Evolutionary conservation across 1,140 invertebrate genomes (phyloP), one percentile per base, ranked within the genome.

Genomic region (Odontomachus brunneus): DNA sequence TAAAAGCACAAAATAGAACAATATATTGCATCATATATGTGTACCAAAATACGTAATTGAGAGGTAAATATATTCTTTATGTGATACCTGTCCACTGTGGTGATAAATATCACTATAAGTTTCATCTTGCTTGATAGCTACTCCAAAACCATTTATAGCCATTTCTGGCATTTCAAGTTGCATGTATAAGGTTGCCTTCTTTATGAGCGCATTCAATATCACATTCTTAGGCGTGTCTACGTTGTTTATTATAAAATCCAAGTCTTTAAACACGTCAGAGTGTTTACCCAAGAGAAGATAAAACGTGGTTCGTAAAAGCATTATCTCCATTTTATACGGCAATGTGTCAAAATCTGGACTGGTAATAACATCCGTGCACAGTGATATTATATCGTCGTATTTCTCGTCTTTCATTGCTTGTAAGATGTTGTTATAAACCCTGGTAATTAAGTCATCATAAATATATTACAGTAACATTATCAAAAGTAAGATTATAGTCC

Each of bases 171-270:
- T 95, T 83, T 97, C 97, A 63, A 96, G 92, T 91, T 99, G 97
- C 89, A 98, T 97, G 86, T 96, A 95, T 66, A 98, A 93, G 11
- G 97, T 97, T 3, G 97, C 98, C 85, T 97, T 95, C 93, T 99
- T 99, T 53, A 99, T 97, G n/a, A 99, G 93, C 12, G 98, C 97
- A 95, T 98, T 99, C 0, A 97, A 96, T 91, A 95, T 96, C 2
- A 97, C 94, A 84, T 96, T 96, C 0, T 94, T 91, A 85, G 95
- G 93, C 24, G 95, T 94, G 87, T 95, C 92, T 86, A 95, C 94
- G 85, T 95, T 95, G 81, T 96, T 95, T 88, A 96, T 95, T 83
- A 96, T 95, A 22, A 89, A 92, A 76, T 94, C 94, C 26, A 99
- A 96, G 92, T 99, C 98, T 60, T 94, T 90, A 17, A 97, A 92